Base-by-base conservation (phyloP, 2,888 invertebrate genomes). In the Sesia apiformis region DNA sequence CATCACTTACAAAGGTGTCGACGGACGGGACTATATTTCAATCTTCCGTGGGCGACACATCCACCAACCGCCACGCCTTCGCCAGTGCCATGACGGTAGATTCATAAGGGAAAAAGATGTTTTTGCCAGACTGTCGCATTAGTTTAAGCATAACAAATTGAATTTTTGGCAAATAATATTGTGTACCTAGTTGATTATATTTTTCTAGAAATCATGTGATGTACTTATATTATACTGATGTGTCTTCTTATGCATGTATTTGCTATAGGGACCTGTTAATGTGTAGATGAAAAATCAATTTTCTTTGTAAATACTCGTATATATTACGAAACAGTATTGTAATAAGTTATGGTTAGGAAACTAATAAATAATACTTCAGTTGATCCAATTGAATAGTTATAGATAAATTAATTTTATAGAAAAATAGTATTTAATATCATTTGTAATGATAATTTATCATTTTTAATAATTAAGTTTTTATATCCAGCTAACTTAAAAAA, bases 41-140 rank as follows among this genome's bases (percentile, higher is more conserved):
- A 89, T 89, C 64, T 88, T 89, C 56, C 71, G 88, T 52, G 88
- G 88, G 3, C 72, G 72, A 58, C 88, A 89, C 39, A 89, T 88
- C 62, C 88, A 89, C 60, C 69, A 78, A 4, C 86, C 87, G 4
- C 88, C 88, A 3, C 80, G 85, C 55, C 74, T 87, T 46, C 69
- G 87, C 51, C 84, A 84, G 56, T 88, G 87, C 61, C 81, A 87
- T 42, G 88, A 87, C 7, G 88, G 88, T 56, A 78, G 87, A 76
- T 88, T 71, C 66, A 87, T 89, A 62, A 78, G 86, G 57, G 87
- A 87, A 72, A 87, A 84, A 70, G 76, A 81, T 63, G 59, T 70
- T 52, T 67, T 69, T 51, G 66, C 58, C 59, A 76, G 72, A 62
- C 72, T 72, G 64, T 67, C 74, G 55, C 63, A 67, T 39, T 70